A percentile compares a stretch with the other conserved stretches of the same genome.
These are phyloP conservation scores for Dromius quadrimaculatus DNA, from an alignment of 2,888 invertebrate genomes.

Conservation along the genomic window DNA sequence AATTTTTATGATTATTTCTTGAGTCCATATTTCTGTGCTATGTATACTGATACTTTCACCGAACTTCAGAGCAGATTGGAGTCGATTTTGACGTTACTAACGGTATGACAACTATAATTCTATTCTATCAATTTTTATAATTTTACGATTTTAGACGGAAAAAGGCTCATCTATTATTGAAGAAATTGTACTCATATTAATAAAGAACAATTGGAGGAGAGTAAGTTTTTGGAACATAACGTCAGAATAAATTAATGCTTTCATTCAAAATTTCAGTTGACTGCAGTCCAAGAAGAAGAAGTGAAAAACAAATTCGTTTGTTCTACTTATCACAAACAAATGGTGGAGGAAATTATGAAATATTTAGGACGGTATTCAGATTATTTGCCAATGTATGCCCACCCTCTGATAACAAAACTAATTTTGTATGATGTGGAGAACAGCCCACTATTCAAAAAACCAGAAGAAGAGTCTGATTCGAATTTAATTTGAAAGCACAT, in stretches of 20 bases:
- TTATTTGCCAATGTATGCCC: constrained; percentile 64
- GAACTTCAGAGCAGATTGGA: constrained; percentile 64
- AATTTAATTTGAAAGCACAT: no score
- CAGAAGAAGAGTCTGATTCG: background rate
- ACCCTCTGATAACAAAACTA: constrained; percentile 60
- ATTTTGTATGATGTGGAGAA: constrained; percentile 60
- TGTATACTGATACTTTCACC: constrained; percentile 74
- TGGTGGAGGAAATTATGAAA: constrained; percentile 61
- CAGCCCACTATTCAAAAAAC: constrained; percentile 62
- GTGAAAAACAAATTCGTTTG: constrained; percentile 59
- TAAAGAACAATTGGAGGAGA: constrained; percentile 59
- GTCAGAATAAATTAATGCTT: background rate
- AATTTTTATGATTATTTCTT: constrained; percentile 78
- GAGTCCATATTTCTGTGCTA: constrained; percentile 74
- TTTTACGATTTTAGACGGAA: constrained; percentile 54
- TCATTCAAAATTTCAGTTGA: constrained; percentile 56
- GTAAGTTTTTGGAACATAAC: constrained; percentile 56
- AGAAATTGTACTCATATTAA: constrained; percentile 58
- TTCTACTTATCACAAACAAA: constrained; percentile 58
- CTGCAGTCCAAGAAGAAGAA: constrained; percentile 56
- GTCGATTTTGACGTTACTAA: constrained; percentile 54
- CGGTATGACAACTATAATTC: constrained; percentile 47
- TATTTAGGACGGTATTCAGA: constrained; percentile 54
- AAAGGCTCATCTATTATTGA: constrained; percentile 59
- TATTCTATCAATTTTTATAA: background rate